These are phyloP conservation scores for Electrona antarctica DNA, from an alignment of 2,113 vertebrate species.

Conservation along the genomic window DNA sequence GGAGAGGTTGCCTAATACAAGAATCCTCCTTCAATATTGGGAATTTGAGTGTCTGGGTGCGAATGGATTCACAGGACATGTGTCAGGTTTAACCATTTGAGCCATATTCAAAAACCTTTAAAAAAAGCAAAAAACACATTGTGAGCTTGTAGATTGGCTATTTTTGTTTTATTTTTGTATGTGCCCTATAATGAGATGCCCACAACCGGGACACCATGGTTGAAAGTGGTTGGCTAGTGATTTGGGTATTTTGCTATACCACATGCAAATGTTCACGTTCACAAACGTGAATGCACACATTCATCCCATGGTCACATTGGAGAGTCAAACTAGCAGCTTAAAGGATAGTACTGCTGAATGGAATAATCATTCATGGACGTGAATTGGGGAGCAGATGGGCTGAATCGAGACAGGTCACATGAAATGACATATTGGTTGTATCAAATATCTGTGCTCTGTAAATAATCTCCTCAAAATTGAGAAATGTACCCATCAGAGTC, in stretches of 20 bases:
- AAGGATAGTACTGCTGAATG: neutral
- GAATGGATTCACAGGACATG: constrained; percentile 78
- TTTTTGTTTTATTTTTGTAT: too few species aligned
- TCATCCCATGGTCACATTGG: neutral
- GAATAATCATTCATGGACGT: constrained; percentile 1
- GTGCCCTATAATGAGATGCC: too few species aligned
- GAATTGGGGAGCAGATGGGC: constrained; percentile 18
- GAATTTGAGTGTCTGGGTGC: constrained; percentile 79
- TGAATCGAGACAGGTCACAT: constrained; percentile 29
- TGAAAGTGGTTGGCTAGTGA: constrained; percentile 45
- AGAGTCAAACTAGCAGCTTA: neutral
- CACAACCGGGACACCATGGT: too few species aligned
- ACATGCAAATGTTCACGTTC: constrained; percentile 45
- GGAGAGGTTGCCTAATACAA: constrained; percentile 42
- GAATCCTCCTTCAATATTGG: constrained; percentile 74
- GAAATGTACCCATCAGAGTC: neutral
- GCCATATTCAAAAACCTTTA: too few species aligned
- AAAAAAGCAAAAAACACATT: too few species aligned
- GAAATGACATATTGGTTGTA: constrained; percentile 34
- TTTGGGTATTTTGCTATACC: constrained; percentile 63
- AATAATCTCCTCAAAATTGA: constrained; percentile 41
- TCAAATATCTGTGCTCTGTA: constrained; percentile 32
- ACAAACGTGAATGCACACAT: constrained; percentile 20
- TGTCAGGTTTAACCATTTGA: constrained; percentile 68
- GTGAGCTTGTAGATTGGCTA: too few species aligned